Evolutionary conservation across 1,140 invertebrate species (phyloP).

Genomic region (Acromyrmex echinatior): DNA sequence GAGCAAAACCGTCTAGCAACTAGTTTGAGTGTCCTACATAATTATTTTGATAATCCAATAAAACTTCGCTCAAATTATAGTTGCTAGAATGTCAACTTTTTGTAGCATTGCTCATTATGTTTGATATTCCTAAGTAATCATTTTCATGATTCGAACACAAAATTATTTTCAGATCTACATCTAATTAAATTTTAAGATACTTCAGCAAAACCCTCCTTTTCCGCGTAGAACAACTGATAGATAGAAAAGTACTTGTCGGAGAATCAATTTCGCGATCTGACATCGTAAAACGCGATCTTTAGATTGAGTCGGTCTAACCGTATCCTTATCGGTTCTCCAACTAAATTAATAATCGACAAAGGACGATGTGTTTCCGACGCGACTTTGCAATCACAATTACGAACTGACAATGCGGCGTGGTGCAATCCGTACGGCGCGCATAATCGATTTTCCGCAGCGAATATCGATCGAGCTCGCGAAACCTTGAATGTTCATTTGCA

Average conservation of each 20-base stretch:
- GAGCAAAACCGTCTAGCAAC: too few species aligned
- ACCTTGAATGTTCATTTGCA: slow-evolving; percentile 72
- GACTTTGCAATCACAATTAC: slow-evolving; percentile 62
- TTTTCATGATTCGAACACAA: too few species aligned
- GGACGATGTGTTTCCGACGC: slow-evolving; percentile 34
- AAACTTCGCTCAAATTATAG: too few species aligned
- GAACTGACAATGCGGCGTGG: slow-evolving; percentile 65
- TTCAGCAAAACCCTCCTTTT: too few species aligned
- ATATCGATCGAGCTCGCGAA: slow-evolving; percentile 64
- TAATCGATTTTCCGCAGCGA: slow-evolving; percentile 71
- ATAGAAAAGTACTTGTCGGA: neutral
- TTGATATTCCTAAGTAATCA: too few species aligned
- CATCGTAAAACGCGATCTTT: neutral
- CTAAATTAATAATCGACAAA: slow-evolving; percentile 50
- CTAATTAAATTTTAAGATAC: too few species aligned
- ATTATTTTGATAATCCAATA: too few species aligned
- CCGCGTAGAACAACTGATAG: neutral
- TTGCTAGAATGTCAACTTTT: too few species aligned
- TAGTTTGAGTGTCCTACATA: too few species aligned
- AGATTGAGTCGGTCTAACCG: neutral
- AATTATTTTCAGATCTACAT: too few species aligned
- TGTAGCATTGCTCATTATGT: too few species aligned
- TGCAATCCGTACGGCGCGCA: slow-evolving; percentile 64
- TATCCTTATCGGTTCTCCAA: neutral
- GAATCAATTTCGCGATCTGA: slow-evolving; percentile 23